Base-by-base conservation (phyloP, 2,113 vertebrate species). In the Podiceps cristatus region DNA sequence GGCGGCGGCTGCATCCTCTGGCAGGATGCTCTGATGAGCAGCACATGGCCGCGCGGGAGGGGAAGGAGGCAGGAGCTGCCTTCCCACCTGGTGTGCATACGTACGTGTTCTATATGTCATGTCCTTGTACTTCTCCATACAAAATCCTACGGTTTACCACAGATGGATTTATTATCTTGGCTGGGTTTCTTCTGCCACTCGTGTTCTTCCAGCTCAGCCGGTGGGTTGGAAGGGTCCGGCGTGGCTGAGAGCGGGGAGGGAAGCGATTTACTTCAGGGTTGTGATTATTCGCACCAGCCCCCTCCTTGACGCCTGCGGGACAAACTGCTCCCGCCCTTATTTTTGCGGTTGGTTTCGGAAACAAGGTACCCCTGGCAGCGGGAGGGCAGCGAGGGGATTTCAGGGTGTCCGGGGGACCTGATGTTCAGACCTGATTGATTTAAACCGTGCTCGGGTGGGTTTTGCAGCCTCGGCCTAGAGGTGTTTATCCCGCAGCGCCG, bases 61-160 rank as follows among this genome's bases (percentile, higher is more conserved):
- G 66, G 42, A 27, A 5, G 45, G 3, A 5, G 85, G 53, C 31
- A 6, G 64, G 58, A 25, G 45, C 11, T 15, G 78, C 75, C 76
- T 31, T 44, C 74, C 63, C 59, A 6, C 50, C 80, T 8, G 66
- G 60, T 37, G 0, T 1, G 31, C 23, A 0, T 9, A 9, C 42
- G 5, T 11, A 3, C 5, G 1, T 5, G 28, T 49, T 27, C 27
- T 6, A 1, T 3, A 0, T 2, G 56, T 24, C 8, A 1, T 3
- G 35, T 60, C 69, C 74, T 8, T 4, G 37, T 64, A 3, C 67
- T 42, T 15, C 55, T 5, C 2, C 52, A 4, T 2, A 12, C 58
- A 1, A 3, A 44, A 0, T 4, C 16, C 27, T 3, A 1, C 58
- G 6, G 16, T 40, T 6, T 1, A 62, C n/a, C 89, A 25, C 91